Evolutionary conservation across 2,113 vertebrate species (phyloP), one percentile per base, ranked within the genome.

Genomic region (Crotophaga sulcirostris): DNA sequence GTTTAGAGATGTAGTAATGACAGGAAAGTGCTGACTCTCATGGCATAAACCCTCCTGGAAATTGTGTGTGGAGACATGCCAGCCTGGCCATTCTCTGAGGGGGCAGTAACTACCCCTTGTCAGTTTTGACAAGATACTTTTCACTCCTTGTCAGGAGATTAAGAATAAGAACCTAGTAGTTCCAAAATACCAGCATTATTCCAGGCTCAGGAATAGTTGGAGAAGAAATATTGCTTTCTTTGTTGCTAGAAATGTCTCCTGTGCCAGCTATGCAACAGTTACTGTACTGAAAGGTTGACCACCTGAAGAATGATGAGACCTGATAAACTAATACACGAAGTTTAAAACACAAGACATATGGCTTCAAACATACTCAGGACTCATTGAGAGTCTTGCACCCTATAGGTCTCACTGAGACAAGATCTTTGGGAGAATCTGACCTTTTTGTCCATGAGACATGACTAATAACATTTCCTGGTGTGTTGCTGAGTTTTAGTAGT

Each of bases 61-160:
- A 84, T 23, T 42, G 34, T 78, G 36, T 58, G 38, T 52, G 73
- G 73, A 91, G 69, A 78, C 0, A 1, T 93, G 77, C 78, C 81
- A 91, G 56, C 52, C 81, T 89, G 74, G 33, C 69, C 44, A 7
- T 70, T 84, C 87, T 87, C 84, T 87, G 56, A 87, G n/a, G 21
- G 26, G 16, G 28, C 26, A 55, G 38, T 60, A 84, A 69, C 56
- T 66, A 49, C 16, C 24, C 33, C 31, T 49, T 93, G 87, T 82
- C 89, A 87, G 49, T 84, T 95, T 89, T 94, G 87, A 92, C 84
- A 85, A 72, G 62, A 67, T 85, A 83, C 81, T 95, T 96, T 70
- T 81, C 77, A 89, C 73, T 94, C 74, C 87, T 94, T 95, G 87
- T 95, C 84, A 54, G 77, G 70, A 94, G 69, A 89, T 94, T 84